Base-by-base conservation (phyloP, 2,888 invertebrate species). In the Dryococelus australis region DNA sequence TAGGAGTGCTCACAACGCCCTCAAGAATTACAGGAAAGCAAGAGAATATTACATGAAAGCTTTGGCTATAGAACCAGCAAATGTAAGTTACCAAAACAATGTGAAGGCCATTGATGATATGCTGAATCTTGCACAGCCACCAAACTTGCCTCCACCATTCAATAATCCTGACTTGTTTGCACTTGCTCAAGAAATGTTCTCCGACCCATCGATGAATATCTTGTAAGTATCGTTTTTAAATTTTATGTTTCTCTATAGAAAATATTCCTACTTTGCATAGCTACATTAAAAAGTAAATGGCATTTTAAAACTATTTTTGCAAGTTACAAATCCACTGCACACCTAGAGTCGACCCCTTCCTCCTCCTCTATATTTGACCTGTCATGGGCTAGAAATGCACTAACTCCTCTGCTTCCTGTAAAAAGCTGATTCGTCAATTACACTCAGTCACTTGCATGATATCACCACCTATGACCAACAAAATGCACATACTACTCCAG, bases 121-220 rank as follows among this genome's bases (percentile, higher is more conserved):
- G 65, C 65, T 65, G n/a, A 65, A 65, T 65, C 65, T 65, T 20
- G 65, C 65, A 24, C 65, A 65, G n/a, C 65, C 65, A 65, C 20
- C 65, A 65, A 65, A 65, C n/a, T 65, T 65, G 65, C 65, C 65
- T 16, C 65, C 65, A 65, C 65, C 65, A 65, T 65, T 65, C 65
- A 65, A 65, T 65, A 65, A 65, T 65, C 65, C 65, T 65, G 65
- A 65, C 65, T 65, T 65, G 65, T 65, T 65, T 65, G 20, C 65
- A 65, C 16, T 65, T 24, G 65, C 65, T 65, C 65, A 65, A 65
- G 65, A 65, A n/a, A 65, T 65, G 65, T 65, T 65, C 16, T n/a
- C 20, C 10, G 65, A 65, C 65, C 65, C 65, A n/a, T 65, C 65
- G 24, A 65, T 65, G 65, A 65, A 65, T n/a, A 20, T 65, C 65